Percentiles rank a stretch among this genome's conserved stretches.
Conservation (phyloP, 2,888 invertebrate species). For the Ochropacha duplaris region DNA sequence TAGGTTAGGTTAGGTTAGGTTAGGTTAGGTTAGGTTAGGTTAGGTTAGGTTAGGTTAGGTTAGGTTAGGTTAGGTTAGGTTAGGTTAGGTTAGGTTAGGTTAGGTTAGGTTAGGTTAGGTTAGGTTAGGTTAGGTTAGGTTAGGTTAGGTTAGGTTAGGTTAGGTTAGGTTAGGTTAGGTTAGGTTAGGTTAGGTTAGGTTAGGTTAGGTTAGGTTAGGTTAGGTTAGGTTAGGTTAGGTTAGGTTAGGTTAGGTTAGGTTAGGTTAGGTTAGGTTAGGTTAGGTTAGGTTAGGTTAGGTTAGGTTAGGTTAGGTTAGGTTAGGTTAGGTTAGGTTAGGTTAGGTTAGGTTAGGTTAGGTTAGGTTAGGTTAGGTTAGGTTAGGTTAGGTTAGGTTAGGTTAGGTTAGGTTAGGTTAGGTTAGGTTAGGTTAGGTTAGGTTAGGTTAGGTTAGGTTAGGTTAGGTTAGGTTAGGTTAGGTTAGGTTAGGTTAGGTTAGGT, state of each 20-base stretch:
- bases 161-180: conserved; percentile 10
- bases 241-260: conserved; percentile 10
- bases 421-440: conserved; percentile 18
- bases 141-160: conserved; percentile 11
- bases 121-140: conserved; percentile 10
- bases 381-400: conserved; percentile 19
- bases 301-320: conserved; percentile 16
- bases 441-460: conserved; percentile 20
- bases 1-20: background rate
- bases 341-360: conserved; percentile 19
- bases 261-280: conserved; percentile 20
- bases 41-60: background rate
- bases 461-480: conserved; percentile 19
- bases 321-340: conserved; percentile 21
- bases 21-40: background rate
- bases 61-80: conserved; percentile 7
- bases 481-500: conserved; percentile 19
- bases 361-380: conserved; percentile 29
- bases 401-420: conserved; percentile 16
- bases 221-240: no score
- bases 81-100: conserved; percentile 11
- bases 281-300: conserved; percentile 18
- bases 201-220: no score
- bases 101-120: conserved; percentile 11
- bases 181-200: background rate